These are phyloP conservation scores for Amblyornis subalaris DNA, from an alignment of 2,113 vertebrate species.

Conservation along the genomic window DNA sequence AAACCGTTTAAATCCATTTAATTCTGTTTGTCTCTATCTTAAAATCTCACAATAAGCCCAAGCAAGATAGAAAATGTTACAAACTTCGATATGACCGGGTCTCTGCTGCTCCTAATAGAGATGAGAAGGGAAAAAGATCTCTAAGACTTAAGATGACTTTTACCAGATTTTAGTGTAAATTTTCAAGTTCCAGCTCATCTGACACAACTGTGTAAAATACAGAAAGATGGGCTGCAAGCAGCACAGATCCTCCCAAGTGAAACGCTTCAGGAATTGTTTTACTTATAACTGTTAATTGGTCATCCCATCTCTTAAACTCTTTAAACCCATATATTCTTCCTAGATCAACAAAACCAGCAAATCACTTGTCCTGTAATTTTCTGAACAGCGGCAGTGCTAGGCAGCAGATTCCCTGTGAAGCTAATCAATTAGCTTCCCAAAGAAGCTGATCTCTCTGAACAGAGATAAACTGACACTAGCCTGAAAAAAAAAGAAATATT, in stretches of 20 bases:
- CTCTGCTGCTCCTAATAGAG: background rate
- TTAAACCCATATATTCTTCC: background rate
- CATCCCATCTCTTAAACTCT: background rate
- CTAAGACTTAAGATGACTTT: background rate
- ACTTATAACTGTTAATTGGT: background rate
- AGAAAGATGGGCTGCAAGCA: background rate
- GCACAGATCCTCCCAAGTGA: background rate
- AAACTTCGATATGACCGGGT: background rate
- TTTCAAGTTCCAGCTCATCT: background rate
- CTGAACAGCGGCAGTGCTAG: background rate
- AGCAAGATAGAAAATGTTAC: background rate
- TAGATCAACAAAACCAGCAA: background rate
- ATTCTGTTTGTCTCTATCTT: background rate
- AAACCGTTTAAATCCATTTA: background rate
- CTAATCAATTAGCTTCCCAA: no score
- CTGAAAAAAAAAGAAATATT: background rate
- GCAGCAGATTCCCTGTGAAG: background rate
- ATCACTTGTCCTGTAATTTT: background rate
- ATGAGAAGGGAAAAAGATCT: background rate
- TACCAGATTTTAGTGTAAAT: background rate
- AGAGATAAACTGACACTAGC: background rate
- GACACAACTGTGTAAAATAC: background rate
- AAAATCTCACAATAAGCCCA: background rate
- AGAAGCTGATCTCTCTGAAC: no score
- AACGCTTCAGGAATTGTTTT: background rate